Evolutionary conservation across 2,113 vertebrate species (phyloP), one percentile per base, ranked within the genome.

Genomic region (Bungarus multicinctus): DNA sequence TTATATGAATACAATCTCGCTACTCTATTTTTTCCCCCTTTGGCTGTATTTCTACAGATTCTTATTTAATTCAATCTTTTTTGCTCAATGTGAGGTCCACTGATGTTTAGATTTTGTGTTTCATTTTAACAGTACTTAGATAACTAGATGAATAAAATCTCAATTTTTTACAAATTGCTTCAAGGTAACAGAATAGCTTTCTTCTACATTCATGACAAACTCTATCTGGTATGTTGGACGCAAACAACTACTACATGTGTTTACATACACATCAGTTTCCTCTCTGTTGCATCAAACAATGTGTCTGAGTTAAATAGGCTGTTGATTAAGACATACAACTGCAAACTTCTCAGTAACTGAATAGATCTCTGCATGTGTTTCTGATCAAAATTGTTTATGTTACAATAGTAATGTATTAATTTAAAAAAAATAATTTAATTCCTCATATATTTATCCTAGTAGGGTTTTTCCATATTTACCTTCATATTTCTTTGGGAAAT

Each of bases 121-220:
- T 95, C 91, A 96, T 95, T 96, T 96, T 95, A 97, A 94, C 30
- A 60, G 52, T 95, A n/a, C 30, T 22, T 39, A 34, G 57, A 22
- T 20, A 20, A 60, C 4, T 20, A 23, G 39, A 43, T 55, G 39
- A 91, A 91, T 85, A 94, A 97, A 97, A 96, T 97, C 97, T 96
- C 97, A 94, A 97, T 95, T 95, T 90, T 60, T 74, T 96, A 74
- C 89, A 92, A 97, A 95, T 95, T 93, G 93, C 93, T 97, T 97
- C 97, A 97, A 98, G 96, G 97, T 96, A 97, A 94, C 39, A 95
- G 91, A 95, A 93, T 97, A 93, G 93, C 92, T 96, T 97, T 97
- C 52, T 91, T 39, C 8, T 22, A 3, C 22, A 53, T 69, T 27
- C 27, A 87, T 45, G 45, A 2, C 74, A 81, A 81, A 22, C 74